A percentile compares a stretch with the other conserved stretches of the same genome.
Conservation (phyloP, 2,888 invertebrate species). For the Tethea ocularis region DNA sequence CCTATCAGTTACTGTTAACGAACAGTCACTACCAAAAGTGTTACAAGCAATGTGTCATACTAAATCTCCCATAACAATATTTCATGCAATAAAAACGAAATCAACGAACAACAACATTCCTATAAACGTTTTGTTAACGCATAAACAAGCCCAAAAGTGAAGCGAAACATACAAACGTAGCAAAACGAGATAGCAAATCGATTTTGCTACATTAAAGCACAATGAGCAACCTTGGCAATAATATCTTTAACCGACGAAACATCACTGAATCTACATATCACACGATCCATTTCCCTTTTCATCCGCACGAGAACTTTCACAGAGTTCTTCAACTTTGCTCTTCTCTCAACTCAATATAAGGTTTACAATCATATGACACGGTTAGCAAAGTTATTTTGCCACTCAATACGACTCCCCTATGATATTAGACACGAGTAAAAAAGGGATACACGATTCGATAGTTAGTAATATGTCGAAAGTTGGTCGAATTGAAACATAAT, state of each 20-base stretch:
- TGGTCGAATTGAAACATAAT: slow-evolving; percentile 9
- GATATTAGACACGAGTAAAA: slow-evolving; percentile 10
- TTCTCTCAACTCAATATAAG: not conserved
- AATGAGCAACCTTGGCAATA: slow-evolving; percentile 11
- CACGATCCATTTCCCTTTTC: slow-evolving; percentile 17
- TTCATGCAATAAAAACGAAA: not conserved
- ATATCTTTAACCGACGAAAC: slow-evolving; percentile 11
- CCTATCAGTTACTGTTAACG: not conserved
- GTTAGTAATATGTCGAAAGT: slow-evolving; percentile 6
- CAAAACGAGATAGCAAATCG: slow-evolving; percentile 13
- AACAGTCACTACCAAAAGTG: not conserved
- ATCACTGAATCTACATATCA: slow-evolving; percentile 20
- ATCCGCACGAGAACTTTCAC: slow-evolving; percentile 14
- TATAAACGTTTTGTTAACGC: not conserved
- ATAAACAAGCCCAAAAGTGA: not conserved
- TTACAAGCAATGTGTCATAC: not conserved
- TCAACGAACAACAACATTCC: not conserved
- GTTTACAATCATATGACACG: not conserved
- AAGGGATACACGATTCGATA: slow-evolving; percentile 7
- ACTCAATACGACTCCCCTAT: slow-evolving; percentile 4
- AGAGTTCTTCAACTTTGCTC: not conserved
- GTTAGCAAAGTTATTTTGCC: not conserved
- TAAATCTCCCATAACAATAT: not conserved
- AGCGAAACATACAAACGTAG: not conserved
- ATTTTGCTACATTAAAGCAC: slow-evolving; percentile 11